A percentile compares a stretch with the other conserved stretches of the same genome.
These are phyloP conservation scores for Drosophila lowei DNA, from an alignment of 1,140 invertebrate genomes.

Conservation along the genomic window DNA sequence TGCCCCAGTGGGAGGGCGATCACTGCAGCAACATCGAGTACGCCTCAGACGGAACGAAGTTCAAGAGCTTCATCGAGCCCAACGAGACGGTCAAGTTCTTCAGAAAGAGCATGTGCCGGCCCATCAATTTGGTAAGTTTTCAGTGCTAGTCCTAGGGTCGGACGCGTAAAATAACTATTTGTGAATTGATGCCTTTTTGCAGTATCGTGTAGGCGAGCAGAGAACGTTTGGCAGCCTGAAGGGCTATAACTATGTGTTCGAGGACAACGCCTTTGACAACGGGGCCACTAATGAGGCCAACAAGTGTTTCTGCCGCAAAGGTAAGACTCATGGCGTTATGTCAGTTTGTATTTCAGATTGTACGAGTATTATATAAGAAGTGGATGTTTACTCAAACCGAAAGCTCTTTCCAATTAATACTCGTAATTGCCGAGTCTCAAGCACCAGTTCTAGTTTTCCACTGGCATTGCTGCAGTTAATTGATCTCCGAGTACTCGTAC, in stretches of 20 bases:
- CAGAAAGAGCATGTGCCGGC: slow-evolving; percentile 91
- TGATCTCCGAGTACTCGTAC: slow-evolving; percentile 1
- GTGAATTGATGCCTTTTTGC: slow-evolving; percentile 10
- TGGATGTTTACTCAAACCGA: no score
- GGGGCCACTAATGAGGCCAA: slow-evolving; percentile 88
- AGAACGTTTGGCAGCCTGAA: slow-evolving; percentile 84
- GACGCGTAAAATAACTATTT: not conserved
- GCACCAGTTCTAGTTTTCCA: no score
- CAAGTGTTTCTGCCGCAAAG: slow-evolving; percentile 90
- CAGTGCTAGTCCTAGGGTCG: not conserved
- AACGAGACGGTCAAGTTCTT: slow-evolving; percentile 90
- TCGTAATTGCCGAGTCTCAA: not conserved
- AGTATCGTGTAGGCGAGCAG: slow-evolving; percentile 86
- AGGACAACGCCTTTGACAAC: slow-evolving; percentile 90
- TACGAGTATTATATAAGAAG: no score
- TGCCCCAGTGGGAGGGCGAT: slow-evolving; percentile 89
- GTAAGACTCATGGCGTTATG: slow-evolving; percentile 58
- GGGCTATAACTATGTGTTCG: slow-evolving; percentile 88
- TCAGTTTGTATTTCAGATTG: no score
- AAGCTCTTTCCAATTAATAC: no score
- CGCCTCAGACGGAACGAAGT: slow-evolving; percentile 94
- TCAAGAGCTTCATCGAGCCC: slow-evolving; percentile 87
- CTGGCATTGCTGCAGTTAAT: slow-evolving; percentile 1
- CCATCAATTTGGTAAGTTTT: slow-evolving; percentile 87
- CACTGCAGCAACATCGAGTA: slow-evolving; percentile 90